Base-by-base conservation (phyloP, 2,113 vertebrate species). In the Etheostoma spectabile region DNA sequence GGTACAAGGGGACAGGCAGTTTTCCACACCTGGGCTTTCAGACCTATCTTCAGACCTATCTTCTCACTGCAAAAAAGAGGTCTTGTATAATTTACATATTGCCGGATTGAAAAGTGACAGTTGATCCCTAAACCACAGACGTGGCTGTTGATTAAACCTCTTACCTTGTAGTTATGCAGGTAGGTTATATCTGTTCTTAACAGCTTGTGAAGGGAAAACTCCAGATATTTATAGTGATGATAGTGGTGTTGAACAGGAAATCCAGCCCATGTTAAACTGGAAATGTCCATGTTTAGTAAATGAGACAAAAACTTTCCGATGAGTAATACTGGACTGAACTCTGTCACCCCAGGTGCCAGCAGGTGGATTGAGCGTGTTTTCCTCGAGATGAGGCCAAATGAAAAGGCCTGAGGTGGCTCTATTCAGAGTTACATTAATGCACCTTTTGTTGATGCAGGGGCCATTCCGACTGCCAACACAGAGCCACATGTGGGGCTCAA, bases 351-450 rank as follows among this genome's bases (percentile, higher is more conserved):
- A 0, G 59, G 65, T 56, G 67, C 86, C 64, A 52, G 82, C 87
- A 86, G 86, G 89, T 90, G 91, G 86, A 91, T 87, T 79, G 80
- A 18, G 74, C 83, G 49, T 88, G 86, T 88, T 89, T 84, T 85
- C 51, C 83, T 84, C 68, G 45, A 89, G 85, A 89, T 80, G 78
- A 84, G 88, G 86, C 85, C 83, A 84, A 84, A 87, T 91, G 78
- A 90, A 92, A 93, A 90, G 85, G 83, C 84, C 82, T 45, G 88
- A 90, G 88, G 86, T 88, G 64, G 76, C 68, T 89, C 88, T 72
- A 91, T 93, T 93, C 92, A 92, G 81, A 86, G 64, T 86, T 86
- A 76, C 81, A 46, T 92, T 93, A 94, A 94, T 94, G 93, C 83
- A 91, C 83, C 93, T 93, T 93, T 93, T 94, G 93, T 94, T 91